phyloP scores from a whole-genome alignment of 2,113 vertebrate species.

The Cottus gobio region DNA sequence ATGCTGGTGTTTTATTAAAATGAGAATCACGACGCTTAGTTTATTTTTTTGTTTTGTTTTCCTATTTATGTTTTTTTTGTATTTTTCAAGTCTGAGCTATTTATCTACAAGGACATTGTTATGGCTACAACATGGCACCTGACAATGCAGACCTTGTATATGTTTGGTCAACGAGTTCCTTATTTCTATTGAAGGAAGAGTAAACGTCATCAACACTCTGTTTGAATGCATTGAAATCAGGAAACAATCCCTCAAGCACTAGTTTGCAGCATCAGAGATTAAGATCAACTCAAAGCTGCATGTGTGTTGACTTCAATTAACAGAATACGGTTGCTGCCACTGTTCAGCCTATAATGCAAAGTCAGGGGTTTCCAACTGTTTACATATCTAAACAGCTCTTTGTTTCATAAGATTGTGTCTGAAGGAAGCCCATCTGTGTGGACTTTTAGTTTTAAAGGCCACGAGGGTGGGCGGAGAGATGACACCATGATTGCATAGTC shows the following conservation, averaged over 20 bases:
- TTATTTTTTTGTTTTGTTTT: slow-evolving; percentile 47
- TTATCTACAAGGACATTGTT: slow-evolving; percentile 53
- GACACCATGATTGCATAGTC: slow-evolving; percentile 48
- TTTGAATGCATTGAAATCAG: slow-evolving; percentile 32
- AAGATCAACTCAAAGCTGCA: slow-evolving; percentile 11
- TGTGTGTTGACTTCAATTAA: slow-evolving; percentile 7
- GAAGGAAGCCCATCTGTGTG: slow-evolving; percentile 49
- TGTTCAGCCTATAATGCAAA: not conserved
- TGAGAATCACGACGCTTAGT: slow-evolving; percentile 47
- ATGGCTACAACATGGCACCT: slow-evolving; percentile 37
- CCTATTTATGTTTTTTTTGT: slow-evolving; percentile 46
- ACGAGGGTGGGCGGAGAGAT: slow-evolving; percentile 28
- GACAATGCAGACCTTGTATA: slow-evolving; percentile 60
- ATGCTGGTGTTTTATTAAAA: slow-evolving; percentile 78
- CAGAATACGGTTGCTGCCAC: not conserved
- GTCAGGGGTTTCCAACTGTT: not conserved
- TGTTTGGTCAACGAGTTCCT: slow-evolving; percentile 56
- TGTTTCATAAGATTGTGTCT: slow-evolving; percentile 1
- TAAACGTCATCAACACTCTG: slow-evolving; percentile 50
- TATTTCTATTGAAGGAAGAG: slow-evolving; percentile 63
- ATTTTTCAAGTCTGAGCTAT: slow-evolving; percentile 58
- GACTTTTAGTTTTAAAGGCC: slow-evolving; percentile 51
- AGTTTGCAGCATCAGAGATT: slow-evolving; percentile 26
- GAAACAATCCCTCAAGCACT: not conserved
- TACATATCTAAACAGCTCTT: not conserved